Base-by-base conservation (phyloP, 1,140 invertebrate genomes). In the Diorhabda sublineata region DNA sequence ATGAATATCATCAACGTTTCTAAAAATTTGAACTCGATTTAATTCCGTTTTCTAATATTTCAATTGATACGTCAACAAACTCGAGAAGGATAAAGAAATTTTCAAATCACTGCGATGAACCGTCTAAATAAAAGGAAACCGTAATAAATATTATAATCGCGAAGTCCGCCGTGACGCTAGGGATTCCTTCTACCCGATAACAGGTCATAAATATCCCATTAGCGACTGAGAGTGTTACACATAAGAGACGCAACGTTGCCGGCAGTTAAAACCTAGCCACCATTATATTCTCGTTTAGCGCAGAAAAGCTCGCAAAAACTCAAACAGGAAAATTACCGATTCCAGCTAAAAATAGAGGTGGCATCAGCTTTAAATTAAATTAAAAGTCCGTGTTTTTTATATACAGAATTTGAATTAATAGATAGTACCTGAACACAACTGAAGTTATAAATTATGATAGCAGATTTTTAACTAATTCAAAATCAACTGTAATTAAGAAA, bases 121-220 rank as follows among this genome's bases (percentile, higher is more conserved):
- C 47, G 42, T 61, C 26, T 5, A 62, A 44, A 44, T 8, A 62
- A 62, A 11, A 60, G 69, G 66, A 70, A 66, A 64, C 60, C 67
- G 59, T 73, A 71, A 68, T 69, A 68, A 66, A 71, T 71, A 70
- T 69, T 69, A 69, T 71, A 71, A 65, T 56, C 44, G 61, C 61
- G 61, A 42, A 56, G 59, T 63, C 68, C 70, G 68, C 26, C 70
- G 67, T 71, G 58, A 66, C 63, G 57, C 67, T 68, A 60, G 61
- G 57, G 64, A 70, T 67, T 64, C 66, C 66, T 66, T 58, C 71
- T 71, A 74, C 73, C 71, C 73, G 75, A 76, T 76, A 76, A 76
- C 70, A 73, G 74, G 69, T 73, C 75, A 76, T 76, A 76, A 76
- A 76, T 76, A 76, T 76, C 73, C 71, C 75, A 76, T 76, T 76